Percentiles rank a stretch among this genome's conserved stretches.
Evolutionary conservation across 2,888 invertebrate species (phyloP).

Genomic region (Zaprionus lineosus): DNA sequence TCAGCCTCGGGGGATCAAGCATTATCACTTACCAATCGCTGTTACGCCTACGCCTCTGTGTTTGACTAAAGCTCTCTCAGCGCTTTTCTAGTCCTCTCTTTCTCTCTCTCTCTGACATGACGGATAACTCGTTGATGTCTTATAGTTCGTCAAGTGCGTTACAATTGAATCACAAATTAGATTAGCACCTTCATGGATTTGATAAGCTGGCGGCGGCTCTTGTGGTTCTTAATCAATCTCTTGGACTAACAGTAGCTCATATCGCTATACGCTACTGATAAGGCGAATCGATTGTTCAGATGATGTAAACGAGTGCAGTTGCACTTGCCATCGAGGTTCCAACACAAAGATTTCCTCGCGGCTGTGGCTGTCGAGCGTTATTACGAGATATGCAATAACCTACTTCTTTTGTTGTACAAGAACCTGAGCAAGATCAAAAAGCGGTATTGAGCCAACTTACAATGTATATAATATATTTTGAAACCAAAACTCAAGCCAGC

Average conservation of each 20-base stretch:
- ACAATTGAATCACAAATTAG: constrained; percentile 42
- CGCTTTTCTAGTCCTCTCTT: not conserved
- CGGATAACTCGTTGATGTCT: constrained; percentile 28
- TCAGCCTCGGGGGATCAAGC: constrained; percentile 3
- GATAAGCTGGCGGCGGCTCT: too few species aligned
- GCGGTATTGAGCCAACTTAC: too few species aligned
- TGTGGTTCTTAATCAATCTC: constrained; percentile 52
- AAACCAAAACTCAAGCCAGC: too few species aligned
- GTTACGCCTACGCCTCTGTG: constrained; percentile 7
- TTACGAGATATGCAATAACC: not conserved
- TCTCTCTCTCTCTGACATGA: constrained; percentile 1
- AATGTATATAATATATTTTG: too few species aligned
- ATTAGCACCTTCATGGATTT: constrained; percentile 48
- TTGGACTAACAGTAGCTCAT: constrained; percentile 20
- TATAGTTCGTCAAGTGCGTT: constrained; percentile 40
- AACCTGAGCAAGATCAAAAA: too few species aligned
- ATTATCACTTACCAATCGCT: not conserved
- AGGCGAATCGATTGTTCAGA: constrained; percentile 52
- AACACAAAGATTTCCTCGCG: too few species aligned
- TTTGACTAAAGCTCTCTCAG: not conserved
- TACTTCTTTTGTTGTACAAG: too few species aligned
- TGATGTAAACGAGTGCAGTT: constrained; percentile 48
- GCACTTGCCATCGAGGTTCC: constrained; percentile 46
- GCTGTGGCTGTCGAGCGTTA: not conserved
- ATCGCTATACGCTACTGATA: constrained; percentile 43